Base-by-base conservation (phyloP, 2,888 invertebrate species). In the Tenthredo livida region DNA sequence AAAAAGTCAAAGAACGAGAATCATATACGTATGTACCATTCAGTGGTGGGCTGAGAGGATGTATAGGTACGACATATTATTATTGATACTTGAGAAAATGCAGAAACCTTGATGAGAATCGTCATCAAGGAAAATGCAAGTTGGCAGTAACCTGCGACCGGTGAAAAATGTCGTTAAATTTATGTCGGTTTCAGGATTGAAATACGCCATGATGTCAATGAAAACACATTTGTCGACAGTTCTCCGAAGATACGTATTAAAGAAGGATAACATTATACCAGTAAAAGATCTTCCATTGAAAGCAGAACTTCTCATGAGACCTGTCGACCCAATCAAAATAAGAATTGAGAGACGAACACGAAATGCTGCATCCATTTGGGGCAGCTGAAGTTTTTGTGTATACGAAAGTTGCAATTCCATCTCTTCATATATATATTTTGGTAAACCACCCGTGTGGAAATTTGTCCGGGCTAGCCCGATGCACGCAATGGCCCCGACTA, bases 121-220 rank as follows among this genome's bases (percentile, higher is more conserved):
- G n/a, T n/a, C n/a, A n/a, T n/a, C n/a, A n/a, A n/a, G n/a, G n/a
- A n/a, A n/a, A n/a, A n/a, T n/a, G n/a, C n/a, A n/a, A n/a, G n/a
- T n/a, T n/a, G n/a, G n/a, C n/a, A n/a, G n/a, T n/a, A n/a, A n/a
- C n/a, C n/a, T n/a, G n/a, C n/a, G n/a, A n/a, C n/a, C n/a, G n/a
- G n/a, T n/a, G n/a, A n/a, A n/a, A n/a, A n/a, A n/a, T n/a, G n/a
- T n/a, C n/a, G n/a, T n/a, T 37, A 37, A 61, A 12, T 25, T 61
- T 65, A 72, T 72, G n/a, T 72, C 37, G 37, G 5, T 40, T 40
- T 43, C 87, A 93, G 94, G 94, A 17, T 87, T 90, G n/a, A 92
- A 92, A 86, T 94, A 94, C 87, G 94, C 93, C 1, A 93, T 94
- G 92, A 93, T 93, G 92, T 91, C 92, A 2, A 92, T 94, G 92